Evolutionary conservation across 2,888 invertebrate genomes (phyloP), one percentile per base, ranked within the genome.

Genomic region (Marasmarcha lunaedactyla): DNA sequence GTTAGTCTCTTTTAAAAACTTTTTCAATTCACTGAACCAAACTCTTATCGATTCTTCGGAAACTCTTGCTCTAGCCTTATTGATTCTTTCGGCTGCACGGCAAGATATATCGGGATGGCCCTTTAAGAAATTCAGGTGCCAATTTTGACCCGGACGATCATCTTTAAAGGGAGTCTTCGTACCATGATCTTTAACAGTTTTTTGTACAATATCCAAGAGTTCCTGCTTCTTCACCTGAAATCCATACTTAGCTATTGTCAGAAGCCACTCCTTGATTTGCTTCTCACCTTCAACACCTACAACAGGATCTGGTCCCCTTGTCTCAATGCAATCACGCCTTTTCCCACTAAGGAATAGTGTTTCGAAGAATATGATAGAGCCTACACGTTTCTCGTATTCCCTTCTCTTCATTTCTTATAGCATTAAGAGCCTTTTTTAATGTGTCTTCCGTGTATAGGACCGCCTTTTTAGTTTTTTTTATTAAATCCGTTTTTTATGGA

Each of bases 171-270:
- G 37, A 20, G 44, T 46, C 2, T 37, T 36, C 7, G 15, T 33
- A 11, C 20, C 36, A 25, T 14, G 11, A 38, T 47, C 40, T 40
- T 39, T 26, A 7, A 46, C 25, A 44, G 50, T 49, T 46, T 52
- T 54, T 37, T 53, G 43, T 10, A 55, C 56, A 13, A 52, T 51
- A 38, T 54, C 46, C 36, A 56, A 42, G 14, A 52, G 40, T 37
- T 55, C 48, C 14, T 46, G 40, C 44, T 57, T 58, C 40, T 51
- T 57, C 1, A 57, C 46, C 20, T 55, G 57, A 46, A 59, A 59
- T 33, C 57, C 56, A 50, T 56, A 58, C 48, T 57, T 57, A 4
- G 54, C 43, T 33, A 53, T 49, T 20, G 49, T 45, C 38, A 51
- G 33, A 37, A 58, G 46, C 55, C 57, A 57, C 30, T 57, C 41